Evolutionary conservation across 2,113 vertebrate genomes (phyloP), one percentile per base, ranked within the genome.

Genomic region (Steatornis caripensis): DNA sequence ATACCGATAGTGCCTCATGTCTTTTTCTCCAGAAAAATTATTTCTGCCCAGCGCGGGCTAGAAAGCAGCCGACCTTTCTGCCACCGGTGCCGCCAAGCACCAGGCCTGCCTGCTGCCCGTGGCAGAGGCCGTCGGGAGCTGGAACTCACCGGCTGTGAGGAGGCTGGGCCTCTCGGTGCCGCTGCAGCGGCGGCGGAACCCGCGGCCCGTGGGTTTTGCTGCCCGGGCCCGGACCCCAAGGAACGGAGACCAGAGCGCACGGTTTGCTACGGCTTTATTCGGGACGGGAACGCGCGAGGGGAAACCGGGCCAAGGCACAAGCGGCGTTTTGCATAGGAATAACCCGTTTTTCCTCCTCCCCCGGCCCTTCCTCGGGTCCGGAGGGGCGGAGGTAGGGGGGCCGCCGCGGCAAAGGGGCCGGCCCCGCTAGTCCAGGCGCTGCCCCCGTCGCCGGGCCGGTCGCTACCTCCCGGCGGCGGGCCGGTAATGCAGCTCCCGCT

Each of bases 401-500:
- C 18, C 10, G 21, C 2, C 20, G 14, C 62, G 6, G 24, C 29
- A 23, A 23, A 36, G n/a, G 24, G 45, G 29, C 55, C 10, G 39
- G 43, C 15, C 48, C 34, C 21, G 29, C 8, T 48, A 15, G 69
- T 22, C 18, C 60, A 12, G 45, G 22, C 22, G 60, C 48, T 26
- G 8, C 20, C 62, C 20, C 26, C 20, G 51, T 62, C 18, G 62
- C 10, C 49, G 41, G 55, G 61, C 27, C 51, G 18, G 48, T 20
- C 36, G 70, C 93, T 93, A 95, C 11, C 60, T 96, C 14, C 86
- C 93, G 18, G 54, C 97, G 54, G 98, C 79, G 17, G 98, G 98
- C 34, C 98, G 96, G 85, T 99, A 98, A 36, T 98, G 98, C 96
- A 99, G 97, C 97, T 99, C 99, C 11, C 98, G 98, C 93, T 99